Evolutionary conservation across 64 coral and sea anemone species (phyloP), one percentile per base, ranked within the genome.

Genomic region (Trachythela sp.): DNA sequence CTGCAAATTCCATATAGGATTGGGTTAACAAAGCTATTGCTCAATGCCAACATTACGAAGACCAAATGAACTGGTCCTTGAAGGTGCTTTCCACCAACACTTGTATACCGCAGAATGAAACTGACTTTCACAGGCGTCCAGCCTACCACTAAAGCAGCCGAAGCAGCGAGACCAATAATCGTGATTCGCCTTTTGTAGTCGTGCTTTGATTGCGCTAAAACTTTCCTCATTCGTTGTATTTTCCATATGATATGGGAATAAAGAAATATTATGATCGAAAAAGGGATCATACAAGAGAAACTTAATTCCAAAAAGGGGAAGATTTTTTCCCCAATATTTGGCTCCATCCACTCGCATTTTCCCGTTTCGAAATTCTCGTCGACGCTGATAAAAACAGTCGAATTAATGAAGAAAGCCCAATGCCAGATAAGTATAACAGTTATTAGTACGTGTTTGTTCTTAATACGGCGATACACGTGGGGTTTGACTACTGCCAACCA

Each of bases 31-130:
- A 20, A 80, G 20, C 75, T 37, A 36, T 80, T 80, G 13, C 75
- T 39, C 37, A 80, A 38, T 0, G 75, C 30, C 0, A 80, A 9
- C 75, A 80, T 80, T 35, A 80, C 35, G 20, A 80, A 80, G 75
- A 80, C 18, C 8, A 80, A 80, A 80, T 80, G 75, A 37, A 29
- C 75, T 14, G 32, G 13, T 34, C 75, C 32, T 17, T 8, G 4
- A 30, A 80, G 75, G 20, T 80, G 75, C 13, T 39, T 80, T 2
- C 33, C 31, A 37, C 75, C 75, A 80, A 80, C 75, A 29, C 75
- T 80, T 36, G 75, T 80, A 36, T 80, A 80, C 20, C 75, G 75
- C 75, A 80, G 35, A n/a, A 80, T 39, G 37, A 34, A 80, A 36
- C 75, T 80, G 15, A 80, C 35, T 35, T 80, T 80, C 13, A 18